Evolutionary conservation across 92 coral and sea anemone genomes (phyloP).

Genomic region (Parazoanthus darwini): DNA sequence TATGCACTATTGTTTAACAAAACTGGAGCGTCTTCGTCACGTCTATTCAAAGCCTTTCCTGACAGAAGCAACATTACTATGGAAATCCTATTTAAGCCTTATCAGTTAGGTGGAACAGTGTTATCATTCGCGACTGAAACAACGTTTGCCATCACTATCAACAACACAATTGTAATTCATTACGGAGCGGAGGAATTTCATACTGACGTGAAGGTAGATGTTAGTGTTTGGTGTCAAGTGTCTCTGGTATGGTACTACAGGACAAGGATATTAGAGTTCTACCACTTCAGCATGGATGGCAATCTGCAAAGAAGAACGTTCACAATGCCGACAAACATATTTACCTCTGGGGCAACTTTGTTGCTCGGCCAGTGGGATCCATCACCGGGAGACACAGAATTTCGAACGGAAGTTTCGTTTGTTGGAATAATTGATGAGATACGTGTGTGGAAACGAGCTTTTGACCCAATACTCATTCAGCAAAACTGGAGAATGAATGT

Average conservation of each 20-base stretch:
- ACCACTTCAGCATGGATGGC: conserved; percentile 42
- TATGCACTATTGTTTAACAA: conserved; percentile 58
- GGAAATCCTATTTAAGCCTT: conserved; percentile 62
- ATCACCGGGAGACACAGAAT: conserved; percentile 62
- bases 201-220: conserved; percentile 37
- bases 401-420: conserved; percentile 37
- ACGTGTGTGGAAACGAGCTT: conserved; percentile 64
- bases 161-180: conserved; percentile 44
- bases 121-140: conserved; percentile 51
- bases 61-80: conserved; percentile 51
- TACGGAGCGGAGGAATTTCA: conserved; percentile 40
- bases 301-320: conserved; percentile 52
- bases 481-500: conserved; percentile 71
- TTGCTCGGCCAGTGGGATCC: conserved; percentile 72
- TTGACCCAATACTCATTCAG: conserved; percentile 61
- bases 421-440: conserved; percentile 61
- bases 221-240: conserved; percentile 60
- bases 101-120: conserved; percentile 51
- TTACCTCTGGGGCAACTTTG: conserved; percentile 57
- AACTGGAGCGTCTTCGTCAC: conserved; percentile 54
- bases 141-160: conserved; percentile 60
- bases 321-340: conserved; percentile 40
- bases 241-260: conserved; percentile 53
- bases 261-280: conserved; percentile 44
- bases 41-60: conserved; percentile 42